These are phyloP conservation scores for Peromyscus polionotus DNA, from an alignment of 2,113 vertebrate species.

Conservation along the genomic window DNA sequence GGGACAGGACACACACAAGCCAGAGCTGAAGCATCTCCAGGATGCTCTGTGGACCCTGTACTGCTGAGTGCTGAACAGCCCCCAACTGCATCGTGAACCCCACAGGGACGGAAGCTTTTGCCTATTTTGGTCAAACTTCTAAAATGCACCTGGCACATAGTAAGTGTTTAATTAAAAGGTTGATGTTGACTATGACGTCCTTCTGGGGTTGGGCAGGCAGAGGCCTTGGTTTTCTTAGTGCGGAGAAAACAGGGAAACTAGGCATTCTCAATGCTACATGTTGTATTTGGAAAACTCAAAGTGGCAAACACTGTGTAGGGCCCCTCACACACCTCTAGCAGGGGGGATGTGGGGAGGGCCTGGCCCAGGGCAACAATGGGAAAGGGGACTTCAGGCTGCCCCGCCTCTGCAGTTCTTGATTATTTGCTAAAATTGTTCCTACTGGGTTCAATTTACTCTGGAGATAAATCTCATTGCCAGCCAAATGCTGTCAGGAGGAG, in stretches of 20 bases:
- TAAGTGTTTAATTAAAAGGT: neutral
- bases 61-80: neutral
- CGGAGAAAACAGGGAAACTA: neutral
- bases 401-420: neutral
- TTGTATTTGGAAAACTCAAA: neutral
- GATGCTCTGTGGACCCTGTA: neutral
- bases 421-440: neutral
- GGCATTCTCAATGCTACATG: neutral
- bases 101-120: neutral
- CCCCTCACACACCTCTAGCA: neutral
- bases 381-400: neutral
- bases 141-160: neutral
- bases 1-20: neutral
- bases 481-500: conserved; percentile 48
- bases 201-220: neutral
- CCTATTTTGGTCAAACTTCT: neutral
- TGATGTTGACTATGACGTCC: neutral
- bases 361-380: neutral
- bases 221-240: neutral
- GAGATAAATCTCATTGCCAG: conserved; percentile 36
- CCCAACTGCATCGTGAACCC: neutral
- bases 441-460: neutral
- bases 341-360: neutral
- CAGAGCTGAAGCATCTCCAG: neutral
- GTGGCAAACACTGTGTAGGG: neutral